A percentile compares a stretch with the other conserved stretches of the same genome.
phyloP scores from a whole-genome alignment of 2,113 vertebrate genomes.

The Coregonus clupeaformis region DNA sequence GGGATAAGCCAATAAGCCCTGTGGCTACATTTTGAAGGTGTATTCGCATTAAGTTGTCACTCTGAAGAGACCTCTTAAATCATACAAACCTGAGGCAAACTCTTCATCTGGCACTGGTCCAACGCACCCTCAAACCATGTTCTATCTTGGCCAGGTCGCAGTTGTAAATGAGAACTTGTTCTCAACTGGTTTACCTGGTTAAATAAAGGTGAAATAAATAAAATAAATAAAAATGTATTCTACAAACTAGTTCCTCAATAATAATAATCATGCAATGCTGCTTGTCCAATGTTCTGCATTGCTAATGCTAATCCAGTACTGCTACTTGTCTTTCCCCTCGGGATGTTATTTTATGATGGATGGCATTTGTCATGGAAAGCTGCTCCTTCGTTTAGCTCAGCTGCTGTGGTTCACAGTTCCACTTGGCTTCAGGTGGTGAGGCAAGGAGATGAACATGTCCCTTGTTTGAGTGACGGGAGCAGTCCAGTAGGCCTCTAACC shows the following conservation, averaged over 20 bases:
- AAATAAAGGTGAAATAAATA: too few relatives aligned
- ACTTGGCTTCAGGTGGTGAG: not conserved
- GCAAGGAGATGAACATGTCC: too few relatives aligned
- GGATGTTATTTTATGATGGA: not conserved
- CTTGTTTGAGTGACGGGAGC: slow-evolving; percentile 1
- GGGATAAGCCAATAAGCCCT: not conserved
- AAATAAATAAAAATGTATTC: too few relatives aligned
- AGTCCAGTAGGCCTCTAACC: not conserved
- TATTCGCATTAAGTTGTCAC: not conserved
- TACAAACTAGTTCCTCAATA: too few relatives aligned
- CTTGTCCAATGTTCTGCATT: too few relatives aligned
- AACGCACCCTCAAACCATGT: not conserved
- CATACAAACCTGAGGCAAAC: not conserved
- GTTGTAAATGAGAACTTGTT: too few relatives aligned
- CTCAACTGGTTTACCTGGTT: too few relatives aligned
- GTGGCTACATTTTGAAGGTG: not conserved
- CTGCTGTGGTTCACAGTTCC: not conserved
- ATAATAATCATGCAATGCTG: too few relatives aligned
- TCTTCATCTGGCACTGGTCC: not conserved
- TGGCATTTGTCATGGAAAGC: not conserved
- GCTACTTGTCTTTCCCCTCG: not conserved
- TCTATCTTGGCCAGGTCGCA: too few relatives aligned
- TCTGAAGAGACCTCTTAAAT: not conserved
- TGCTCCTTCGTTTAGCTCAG: slow-evolving; percentile 12
- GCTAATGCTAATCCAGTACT: too few relatives aligned